A percentile compares a stretch with the other conserved stretches of the same genome.
Conservation (phyloP, 2,113 vertebrate genomes). For the Promerops cafer region DNA sequence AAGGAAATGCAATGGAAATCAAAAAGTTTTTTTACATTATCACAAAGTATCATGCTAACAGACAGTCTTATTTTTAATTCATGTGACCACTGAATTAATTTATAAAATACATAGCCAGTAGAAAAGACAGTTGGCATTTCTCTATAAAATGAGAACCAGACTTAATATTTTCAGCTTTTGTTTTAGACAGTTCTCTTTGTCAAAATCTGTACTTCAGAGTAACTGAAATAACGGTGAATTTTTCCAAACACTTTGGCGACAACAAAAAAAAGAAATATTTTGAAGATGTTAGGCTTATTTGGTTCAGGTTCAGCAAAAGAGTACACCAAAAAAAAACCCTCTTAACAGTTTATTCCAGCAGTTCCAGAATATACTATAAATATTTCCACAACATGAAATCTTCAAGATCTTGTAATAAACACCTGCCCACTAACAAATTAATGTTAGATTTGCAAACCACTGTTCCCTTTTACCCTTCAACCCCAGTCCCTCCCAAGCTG, state of each 20-base stretch:
- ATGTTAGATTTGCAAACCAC: background rate
- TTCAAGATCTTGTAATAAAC: background rate
- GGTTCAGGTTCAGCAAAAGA: background rate
- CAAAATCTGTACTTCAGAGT: background rate
- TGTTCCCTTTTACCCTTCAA: background rate
- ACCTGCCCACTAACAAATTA: background rate
- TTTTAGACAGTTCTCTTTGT: background rate
- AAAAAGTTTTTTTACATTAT: background rate
- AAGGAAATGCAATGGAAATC: background rate
- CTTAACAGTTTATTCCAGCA: background rate
- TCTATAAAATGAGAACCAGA: background rate
- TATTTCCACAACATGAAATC: background rate
- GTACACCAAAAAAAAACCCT: background rate
- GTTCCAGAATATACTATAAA: background rate
- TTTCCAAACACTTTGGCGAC: background rate
- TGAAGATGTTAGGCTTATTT: background rate
- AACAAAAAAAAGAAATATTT: background rate
- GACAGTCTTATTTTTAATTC: background rate
- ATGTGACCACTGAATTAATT: background rate
- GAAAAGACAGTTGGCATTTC: background rate
- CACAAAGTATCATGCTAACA: background rate
- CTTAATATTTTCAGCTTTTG: background rate
- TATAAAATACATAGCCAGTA: background rate
- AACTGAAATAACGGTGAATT: background rate
- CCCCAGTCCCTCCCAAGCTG: background rate